Evolutionary conservation across 2,113 vertebrate genomes (phyloP).

Genomic region (Origma solitaria): DNA sequence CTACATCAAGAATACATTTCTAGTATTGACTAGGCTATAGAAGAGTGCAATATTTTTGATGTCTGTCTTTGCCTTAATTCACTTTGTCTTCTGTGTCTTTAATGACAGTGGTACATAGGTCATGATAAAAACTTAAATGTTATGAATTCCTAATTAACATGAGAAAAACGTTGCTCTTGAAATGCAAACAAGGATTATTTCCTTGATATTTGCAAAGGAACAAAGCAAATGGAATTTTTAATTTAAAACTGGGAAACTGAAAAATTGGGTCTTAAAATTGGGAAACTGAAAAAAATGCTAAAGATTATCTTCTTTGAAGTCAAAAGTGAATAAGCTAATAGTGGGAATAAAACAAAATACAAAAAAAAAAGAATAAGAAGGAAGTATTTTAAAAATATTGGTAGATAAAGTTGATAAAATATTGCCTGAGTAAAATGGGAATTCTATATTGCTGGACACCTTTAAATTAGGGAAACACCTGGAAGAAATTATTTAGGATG

Average conservation of each 20-base stretch:
- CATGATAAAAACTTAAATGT: background rate
- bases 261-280: background rate
- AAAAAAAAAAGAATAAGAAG: background rate
- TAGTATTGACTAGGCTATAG: background rate
- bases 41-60: background rate
- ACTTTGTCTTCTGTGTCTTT: background rate
- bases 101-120: background rate
- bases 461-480: background rate
- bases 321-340: background rate
- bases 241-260: background rate
- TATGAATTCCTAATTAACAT: background rate
- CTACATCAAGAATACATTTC: background rate
- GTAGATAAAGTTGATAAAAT: background rate
- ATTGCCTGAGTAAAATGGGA: background rate
- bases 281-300: background rate
- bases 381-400: background rate
- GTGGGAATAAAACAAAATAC: background rate
- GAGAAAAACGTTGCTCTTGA: background rate
- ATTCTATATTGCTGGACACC: background rate
- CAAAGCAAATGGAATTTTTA: background rate
- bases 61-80: background rate
- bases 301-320: background rate
- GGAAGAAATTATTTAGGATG: background rate
- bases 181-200: background rate
- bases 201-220: background rate